Evolutionary conservation across 2,797 vertebrate species (phyloP), one percentile per base, ranked within the genome.

Genomic region (Diplodus sargus): DNA sequence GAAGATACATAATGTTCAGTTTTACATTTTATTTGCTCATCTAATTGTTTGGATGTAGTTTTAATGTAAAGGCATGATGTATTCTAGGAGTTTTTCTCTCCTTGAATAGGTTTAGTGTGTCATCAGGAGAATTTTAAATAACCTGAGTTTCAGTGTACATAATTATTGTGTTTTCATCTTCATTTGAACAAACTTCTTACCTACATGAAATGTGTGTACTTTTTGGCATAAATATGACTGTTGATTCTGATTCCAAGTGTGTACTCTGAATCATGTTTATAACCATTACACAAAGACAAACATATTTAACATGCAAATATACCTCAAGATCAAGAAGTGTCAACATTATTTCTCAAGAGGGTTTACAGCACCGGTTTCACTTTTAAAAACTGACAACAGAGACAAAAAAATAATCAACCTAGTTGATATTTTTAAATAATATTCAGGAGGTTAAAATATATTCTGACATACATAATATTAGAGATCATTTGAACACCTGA

Each of bases 281-380:
- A 54, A 60, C 18, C 15, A 51, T 56, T 25, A 63, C n/a, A 59
- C 25, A 75, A 63, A 49, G 6, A 68, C 20, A 45, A 28, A 70
- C 28, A 70, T 47, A 74, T 83, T 61, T 52, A 58, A 70, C 34
- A 74, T 47, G 16, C 17, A 59, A 60, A 70, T 59, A 65, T 47
- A 28, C 28, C 51, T 51, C 5, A 30, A 82, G 51, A 47, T 76
- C 15, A 66, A 62, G 49, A 70, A 54, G 43, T 34, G 42, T 43
- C 62, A 47, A 25, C 25, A 45, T 17, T 49, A 71, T 59, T 74
- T 74, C 39, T 70, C 23, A 13, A 25, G 13, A 16, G 16, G n/a
- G 17, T 28, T 51, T 56, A 42, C 13, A 45, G 15, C 23, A 4
- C 4, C 13, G 7, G 5, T 54, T 62, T 11, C 2, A 45, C 69